phyloP scores from a whole-genome alignment of 92 coral and sea anemone species.

The Bergia puertoricense region DNA sequence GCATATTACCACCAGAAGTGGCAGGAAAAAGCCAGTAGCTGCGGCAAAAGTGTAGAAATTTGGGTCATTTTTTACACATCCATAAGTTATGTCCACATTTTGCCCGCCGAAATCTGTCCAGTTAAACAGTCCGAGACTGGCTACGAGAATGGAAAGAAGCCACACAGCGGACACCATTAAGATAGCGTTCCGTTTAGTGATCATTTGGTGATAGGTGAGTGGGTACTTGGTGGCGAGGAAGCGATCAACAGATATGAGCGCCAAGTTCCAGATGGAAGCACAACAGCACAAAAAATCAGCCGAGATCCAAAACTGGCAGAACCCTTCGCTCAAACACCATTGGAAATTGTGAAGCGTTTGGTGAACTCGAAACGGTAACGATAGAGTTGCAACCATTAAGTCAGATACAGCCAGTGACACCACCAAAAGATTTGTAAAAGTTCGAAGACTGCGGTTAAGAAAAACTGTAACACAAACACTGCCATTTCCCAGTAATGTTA shows the following conservation, averaged over 20 bases:
- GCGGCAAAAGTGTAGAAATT: constrained; percentile 83
- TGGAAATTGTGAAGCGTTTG: constrained; percentile 65
- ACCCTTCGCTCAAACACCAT: constrained; percentile 70
- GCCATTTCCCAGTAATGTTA: constrained; percentile 70
- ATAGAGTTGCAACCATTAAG: constrained; percentile 67
- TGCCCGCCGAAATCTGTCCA: constrained; percentile 75
- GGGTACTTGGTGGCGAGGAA: constrained; percentile 86
- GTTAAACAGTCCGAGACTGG: constrained; percentile 69
- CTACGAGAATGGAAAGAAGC: constrained; percentile 70
- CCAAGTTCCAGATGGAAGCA: constrained; percentile 80
- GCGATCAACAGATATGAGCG: constrained; percentile 75
- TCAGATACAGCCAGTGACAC: constrained; percentile 80
- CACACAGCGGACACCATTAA: constrained; percentile 74
- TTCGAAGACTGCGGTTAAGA: constrained; percentile 66
- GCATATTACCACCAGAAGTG: constrained; percentile 63
- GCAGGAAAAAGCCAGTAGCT: constrained; percentile 75
- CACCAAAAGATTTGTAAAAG: constrained; percentile 74
- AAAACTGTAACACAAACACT: constrained; percentile 72
- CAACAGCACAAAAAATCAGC: constrained; percentile 74
- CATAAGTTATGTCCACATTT: constrained; percentile 53
- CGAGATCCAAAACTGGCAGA: constrained; percentile 74
- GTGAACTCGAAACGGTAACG: constrained; percentile 78
- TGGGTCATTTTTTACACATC: constrained; percentile 80
- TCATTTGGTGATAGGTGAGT: constrained; percentile 69
- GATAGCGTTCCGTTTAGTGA: constrained; percentile 57